A percentile compares a stretch with the other conserved stretches of the same genome.
Conservation (phyloP, 2,888 invertebrate species). For the Trachelus tabidus region DNA sequence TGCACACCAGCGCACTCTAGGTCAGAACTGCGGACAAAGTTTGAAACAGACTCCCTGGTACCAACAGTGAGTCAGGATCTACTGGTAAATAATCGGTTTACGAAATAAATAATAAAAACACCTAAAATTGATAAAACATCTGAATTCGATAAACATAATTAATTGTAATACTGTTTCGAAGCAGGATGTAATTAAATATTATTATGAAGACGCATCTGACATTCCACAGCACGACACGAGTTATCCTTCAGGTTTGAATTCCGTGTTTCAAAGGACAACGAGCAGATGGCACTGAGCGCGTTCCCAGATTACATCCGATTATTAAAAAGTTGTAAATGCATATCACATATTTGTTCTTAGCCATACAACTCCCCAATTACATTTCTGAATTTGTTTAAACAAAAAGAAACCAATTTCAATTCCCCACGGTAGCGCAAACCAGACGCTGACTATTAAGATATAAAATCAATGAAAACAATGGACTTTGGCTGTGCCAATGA, state of each 20-base stretch:
- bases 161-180: not conserved
- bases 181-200: not conserved
- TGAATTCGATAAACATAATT: not conserved
- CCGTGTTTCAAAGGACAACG: not conserved
- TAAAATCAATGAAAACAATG: not conserved
- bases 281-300: not conserved
- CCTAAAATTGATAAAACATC: too few species aligned
- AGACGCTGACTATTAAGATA: not conserved
- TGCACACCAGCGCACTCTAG: not conserved
- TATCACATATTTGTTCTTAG: not conserved
- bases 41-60: not conserved
- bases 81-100: not conserved
- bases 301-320: not conserved
- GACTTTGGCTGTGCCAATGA: not conserved
- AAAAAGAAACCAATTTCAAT: not conserved
- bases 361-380: not conserved
- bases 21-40: not conserved
- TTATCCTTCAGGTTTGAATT: not conserved
- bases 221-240: not conserved
- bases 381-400: not conserved
- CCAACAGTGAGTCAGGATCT: not conserved
- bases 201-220: not conserved
- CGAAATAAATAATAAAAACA: not conserved
- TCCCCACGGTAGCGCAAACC: not conserved
- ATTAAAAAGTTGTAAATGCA: not conserved